Evolutionary conservation across 2,113 vertebrate species (phyloP).

Genomic region (Ochotona princeps): DNA sequence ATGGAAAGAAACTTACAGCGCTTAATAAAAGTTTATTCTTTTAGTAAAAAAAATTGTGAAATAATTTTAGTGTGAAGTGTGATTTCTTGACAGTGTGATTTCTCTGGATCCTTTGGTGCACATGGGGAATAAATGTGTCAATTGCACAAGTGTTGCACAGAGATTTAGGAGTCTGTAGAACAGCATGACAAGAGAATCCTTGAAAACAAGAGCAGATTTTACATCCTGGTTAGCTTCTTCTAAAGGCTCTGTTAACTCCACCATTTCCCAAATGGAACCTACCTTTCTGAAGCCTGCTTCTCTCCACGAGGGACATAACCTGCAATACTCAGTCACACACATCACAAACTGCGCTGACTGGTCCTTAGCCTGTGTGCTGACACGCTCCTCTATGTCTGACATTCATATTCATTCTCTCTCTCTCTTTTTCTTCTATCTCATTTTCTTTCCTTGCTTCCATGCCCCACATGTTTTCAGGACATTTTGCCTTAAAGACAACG

Average conservation of each 20-base stretch:
- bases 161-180: constrained; percentile 21
- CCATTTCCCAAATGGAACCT: constrained; percentile 30
- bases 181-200: constrained; percentile 35
- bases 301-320: constrained; percentile 3
- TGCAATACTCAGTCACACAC: background rate
- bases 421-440: constrained; percentile 32
- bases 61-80: constrained; percentile 61
- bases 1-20: constrained; percentile 86
- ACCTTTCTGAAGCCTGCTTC: background rate
- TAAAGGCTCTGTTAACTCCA: constrained; percentile 43
- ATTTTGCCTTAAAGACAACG: background rate
- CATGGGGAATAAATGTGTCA: constrained; percentile 31
- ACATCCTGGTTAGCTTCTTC: constrained; percentile 43
- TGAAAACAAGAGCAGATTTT: constrained; percentile 49
- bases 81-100: too few relatives aligned
- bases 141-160: constrained; percentile 23
- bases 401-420: constrained; percentile 34
- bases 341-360: background rate
- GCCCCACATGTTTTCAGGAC: background rate
- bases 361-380: background rate
- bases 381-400: constrained; percentile 41
- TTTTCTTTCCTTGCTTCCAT: background rate
- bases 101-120: constrained; percentile 52
- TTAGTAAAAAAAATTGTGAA: constrained; percentile 80
- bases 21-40: constrained; percentile 88